phyloP scores from a whole-genome alignment of 1,140 invertebrate genomes.

The Conus betulinus region DNA sequence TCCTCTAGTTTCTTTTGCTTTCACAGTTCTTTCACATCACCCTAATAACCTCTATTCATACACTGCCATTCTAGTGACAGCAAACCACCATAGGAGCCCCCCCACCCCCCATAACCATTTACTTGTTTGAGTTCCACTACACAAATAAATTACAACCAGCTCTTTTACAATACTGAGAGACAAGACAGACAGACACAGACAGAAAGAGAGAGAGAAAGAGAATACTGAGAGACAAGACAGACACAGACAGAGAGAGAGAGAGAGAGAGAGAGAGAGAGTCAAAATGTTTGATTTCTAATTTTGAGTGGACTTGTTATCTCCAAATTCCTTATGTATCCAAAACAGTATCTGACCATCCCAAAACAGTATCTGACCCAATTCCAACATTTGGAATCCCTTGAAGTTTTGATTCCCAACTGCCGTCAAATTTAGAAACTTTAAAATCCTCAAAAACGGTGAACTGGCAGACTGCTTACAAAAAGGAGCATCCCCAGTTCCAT shows the following conservation, averaged over 20 bases:
- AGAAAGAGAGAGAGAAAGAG: no score
- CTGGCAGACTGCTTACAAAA: no score
- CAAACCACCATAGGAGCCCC: not conserved
- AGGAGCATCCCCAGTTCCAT: no score
- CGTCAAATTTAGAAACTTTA: no score
- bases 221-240: not conserved
- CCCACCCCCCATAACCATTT: not conserved
- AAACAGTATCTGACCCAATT: no score
- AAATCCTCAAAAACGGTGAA: no score
- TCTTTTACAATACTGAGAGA: not conserved
- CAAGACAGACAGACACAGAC: not conserved
- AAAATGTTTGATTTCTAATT: no score
- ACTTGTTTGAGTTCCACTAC: not conserved
- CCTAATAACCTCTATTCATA: not conserved
- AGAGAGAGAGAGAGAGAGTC: not conserved
- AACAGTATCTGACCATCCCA: no score
- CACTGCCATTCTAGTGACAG: not conserved
- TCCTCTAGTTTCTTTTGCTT: not conserved
- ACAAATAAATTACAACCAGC: constrained; percentile 1
- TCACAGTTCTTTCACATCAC: not conserved
- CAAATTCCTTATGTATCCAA: no score
- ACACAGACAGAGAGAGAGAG: not conserved
- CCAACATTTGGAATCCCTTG: no score
- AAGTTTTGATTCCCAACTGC: no score
- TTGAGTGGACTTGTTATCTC: no score